Evolutionary conservation across 2,113 vertebrate species (phyloP).

Genomic region (Toxotes chatareus): DNA sequence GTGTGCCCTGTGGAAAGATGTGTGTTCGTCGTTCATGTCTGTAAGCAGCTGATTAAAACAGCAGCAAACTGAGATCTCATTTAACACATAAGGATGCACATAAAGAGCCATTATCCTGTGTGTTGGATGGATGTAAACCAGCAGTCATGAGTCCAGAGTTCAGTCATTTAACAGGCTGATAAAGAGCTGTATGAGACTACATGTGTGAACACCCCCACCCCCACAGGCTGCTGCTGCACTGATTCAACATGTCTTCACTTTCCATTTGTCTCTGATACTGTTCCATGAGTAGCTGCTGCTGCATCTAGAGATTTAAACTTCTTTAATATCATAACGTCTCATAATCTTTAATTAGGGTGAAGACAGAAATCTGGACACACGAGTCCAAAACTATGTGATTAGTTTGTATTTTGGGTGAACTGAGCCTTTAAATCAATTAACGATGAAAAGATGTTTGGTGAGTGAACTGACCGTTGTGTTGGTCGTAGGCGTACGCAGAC

Average conservation of each 20-base stretch:
- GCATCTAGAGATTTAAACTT: too few relatives aligned
- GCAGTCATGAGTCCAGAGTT: constrained; percentile 9
- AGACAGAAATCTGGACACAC: neutral
- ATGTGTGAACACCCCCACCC: neutral
- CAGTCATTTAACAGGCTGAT: neutral
- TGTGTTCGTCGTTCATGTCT: too few relatives aligned
- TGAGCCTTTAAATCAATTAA: neutral
- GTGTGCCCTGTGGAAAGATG: too few relatives aligned
- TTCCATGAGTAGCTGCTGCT: neutral
- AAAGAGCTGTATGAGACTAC: neutral
- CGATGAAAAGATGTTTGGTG: neutral
- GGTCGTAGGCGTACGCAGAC: constrained; percentile 88
- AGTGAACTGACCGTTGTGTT: constrained; percentile 82
- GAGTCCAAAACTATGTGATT: too few relatives aligned
- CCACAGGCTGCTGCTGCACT: neutral
- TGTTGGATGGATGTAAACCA: too few relatives aligned
- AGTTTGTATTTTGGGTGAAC: neutral
- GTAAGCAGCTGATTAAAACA: too few relatives aligned
- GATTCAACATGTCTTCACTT: neutral
- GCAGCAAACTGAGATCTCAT: too few relatives aligned
- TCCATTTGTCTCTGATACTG: neutral
- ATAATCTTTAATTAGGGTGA: too few relatives aligned
- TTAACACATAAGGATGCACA: too few relatives aligned
- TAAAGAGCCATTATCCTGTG: too few relatives aligned
- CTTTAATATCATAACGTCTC: too few relatives aligned